Conservation (phyloP, 2,888 invertebrate genomes). For the Nymphalis c-album region DNA sequence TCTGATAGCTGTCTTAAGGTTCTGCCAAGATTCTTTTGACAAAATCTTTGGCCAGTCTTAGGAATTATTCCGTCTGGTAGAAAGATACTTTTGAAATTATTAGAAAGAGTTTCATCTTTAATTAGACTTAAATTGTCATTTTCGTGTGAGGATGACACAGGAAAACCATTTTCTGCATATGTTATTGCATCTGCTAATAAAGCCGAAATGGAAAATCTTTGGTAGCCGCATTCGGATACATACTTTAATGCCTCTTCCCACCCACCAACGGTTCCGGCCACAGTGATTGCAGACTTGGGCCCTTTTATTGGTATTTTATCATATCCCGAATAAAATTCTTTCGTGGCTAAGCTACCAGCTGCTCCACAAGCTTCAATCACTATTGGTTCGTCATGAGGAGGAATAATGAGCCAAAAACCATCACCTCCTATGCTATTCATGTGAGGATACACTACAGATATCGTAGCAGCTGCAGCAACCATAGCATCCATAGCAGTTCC, state of each 20-base stretch:
- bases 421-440: constrained; percentile 74
- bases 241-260: constrained; percentile 74
- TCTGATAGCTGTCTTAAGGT: constrained; percentile 57
- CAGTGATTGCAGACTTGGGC: constrained; percentile 64
- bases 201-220: constrained; percentile 53
- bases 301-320: constrained; percentile 60
- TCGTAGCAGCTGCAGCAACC: constrained; percentile 70
- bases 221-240: constrained; percentile 64
- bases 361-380: constrained; percentile 70
- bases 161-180: constrained; percentile 68
- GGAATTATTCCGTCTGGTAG: constrained; percentile 53
- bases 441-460: constrained; percentile 71
- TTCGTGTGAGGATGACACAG: constrained; percentile 54
- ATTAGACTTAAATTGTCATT: constrained; percentile 31
- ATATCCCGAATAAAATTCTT: constrained; percentile 54
- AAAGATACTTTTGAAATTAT: constrained; percentile 53
- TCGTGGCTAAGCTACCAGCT: constrained; percentile 63
- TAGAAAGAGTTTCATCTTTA: constrained; percentile 30
- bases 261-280: constrained; percentile 70
- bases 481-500: constrained; percentile 74
- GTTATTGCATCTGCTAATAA: constrained; percentile 64
- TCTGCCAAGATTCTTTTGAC: constrained; percentile 61
- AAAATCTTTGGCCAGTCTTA: constrained; percentile 56
- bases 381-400: constrained; percentile 64
- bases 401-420: constrained; percentile 70